These are phyloP conservation scores for Drosophila nasuta DNA, from an alignment of 1,140 invertebrate genomes.

Conservation along the genomic window DNA sequence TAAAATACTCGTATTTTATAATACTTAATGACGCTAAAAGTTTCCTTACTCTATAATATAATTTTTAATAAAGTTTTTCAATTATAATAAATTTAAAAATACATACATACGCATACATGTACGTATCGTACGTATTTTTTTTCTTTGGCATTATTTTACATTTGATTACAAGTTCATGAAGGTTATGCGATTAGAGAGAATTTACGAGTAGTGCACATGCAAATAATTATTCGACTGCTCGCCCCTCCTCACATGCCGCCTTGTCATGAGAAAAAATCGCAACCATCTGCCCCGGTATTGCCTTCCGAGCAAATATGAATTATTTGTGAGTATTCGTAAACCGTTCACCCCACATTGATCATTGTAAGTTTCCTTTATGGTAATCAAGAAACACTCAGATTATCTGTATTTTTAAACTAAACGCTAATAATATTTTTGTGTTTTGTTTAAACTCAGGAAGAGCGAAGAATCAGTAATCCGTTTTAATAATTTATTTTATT, in stretches of 20 bases:
- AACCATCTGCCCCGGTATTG: neutral
- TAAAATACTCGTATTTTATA: no score
- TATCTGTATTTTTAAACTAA: no score
- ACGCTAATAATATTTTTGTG: no score
- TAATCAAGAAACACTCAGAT: no score
- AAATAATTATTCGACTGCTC: constrained; percentile 32
- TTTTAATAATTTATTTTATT: no score
- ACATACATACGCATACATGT: neutral
- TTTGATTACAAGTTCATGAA: constrained; percentile 69
- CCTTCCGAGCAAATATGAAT: constrained; percentile 6
- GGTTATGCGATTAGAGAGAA: constrained; percentile 71
- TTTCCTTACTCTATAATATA: no score
- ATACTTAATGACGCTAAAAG: no score
- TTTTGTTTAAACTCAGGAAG: no score
- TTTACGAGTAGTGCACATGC: constrained; percentile 53
- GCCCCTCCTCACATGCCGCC: constrained; percentile 20
- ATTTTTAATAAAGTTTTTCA: no score
- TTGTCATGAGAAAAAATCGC: neutral
- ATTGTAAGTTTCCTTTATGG: neutral
- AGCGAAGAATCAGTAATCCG: no score
- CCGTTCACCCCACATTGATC: constrained; percentile 13
- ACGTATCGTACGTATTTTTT: neutral
- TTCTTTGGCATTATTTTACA: constrained; percentile 58
- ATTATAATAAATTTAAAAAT: no score
- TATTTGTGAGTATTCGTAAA: constrained; percentile 24